Conservation (phyloP, 2,113 vertebrate species). For the Microcebus jonahi region DNA sequence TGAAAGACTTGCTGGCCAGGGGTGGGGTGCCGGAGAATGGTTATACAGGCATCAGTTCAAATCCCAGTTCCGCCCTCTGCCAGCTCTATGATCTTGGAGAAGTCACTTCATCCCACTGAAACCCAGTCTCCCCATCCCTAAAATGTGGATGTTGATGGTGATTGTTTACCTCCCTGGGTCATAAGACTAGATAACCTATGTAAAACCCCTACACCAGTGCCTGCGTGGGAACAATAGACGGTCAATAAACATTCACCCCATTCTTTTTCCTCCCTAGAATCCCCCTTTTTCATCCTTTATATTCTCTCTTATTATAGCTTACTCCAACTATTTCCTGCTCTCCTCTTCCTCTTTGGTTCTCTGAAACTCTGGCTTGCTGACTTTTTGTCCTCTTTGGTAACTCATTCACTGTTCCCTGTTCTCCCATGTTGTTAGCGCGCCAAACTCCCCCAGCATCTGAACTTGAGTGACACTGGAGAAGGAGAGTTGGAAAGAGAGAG, state of each 20-base stretch:
- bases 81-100: background rate
- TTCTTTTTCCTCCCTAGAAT: background rate
- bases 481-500: background rate
- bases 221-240: background rate
- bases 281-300: background rate
- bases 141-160: background rate
- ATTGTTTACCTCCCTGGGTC: background rate
- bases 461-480: background rate
- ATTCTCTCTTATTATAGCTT: background rate
- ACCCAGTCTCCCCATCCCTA: background rate
- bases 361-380: background rate
- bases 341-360: background rate
- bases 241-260: background rate
- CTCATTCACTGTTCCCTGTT: background rate
- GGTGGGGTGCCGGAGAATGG: too few species aligned
- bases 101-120: background rate
- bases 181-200: background rate
- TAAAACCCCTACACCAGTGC: background rate
- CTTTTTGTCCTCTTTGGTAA: background rate
- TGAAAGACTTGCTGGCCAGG: background rate
- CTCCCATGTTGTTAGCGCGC: background rate
- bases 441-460: background rate
- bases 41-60: background rate
- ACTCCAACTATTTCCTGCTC: background rate
- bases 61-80: background rate